These are phyloP conservation scores for Tylochromis polylepis DNA, from an alignment of 2,113 vertebrate genomes.

Conservation along the genomic window DNA sequence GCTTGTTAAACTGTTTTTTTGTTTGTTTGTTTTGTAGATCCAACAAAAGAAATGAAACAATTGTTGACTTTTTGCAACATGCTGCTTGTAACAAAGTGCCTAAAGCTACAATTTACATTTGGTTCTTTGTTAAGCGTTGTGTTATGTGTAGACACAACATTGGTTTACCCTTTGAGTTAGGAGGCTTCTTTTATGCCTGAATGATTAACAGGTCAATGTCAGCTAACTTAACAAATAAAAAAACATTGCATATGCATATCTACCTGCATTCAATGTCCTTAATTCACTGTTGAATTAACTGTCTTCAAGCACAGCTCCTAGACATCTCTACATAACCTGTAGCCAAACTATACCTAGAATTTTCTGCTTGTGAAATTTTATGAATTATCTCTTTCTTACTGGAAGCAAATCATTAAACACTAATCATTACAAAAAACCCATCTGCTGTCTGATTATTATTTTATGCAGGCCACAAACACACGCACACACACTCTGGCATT, in stretches of 20 bases:
- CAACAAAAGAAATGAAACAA: rapidly evolving
- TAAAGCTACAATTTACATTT: neutral
- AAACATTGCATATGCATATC: too few species aligned
- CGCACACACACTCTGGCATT: neutral
- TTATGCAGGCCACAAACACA: slow-evolving; percentile 11
- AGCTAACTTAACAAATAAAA: neutral
- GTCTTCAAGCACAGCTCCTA: neutral
- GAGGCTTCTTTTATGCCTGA: neutral
- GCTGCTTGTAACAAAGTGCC: neutral
- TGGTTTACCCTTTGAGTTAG: neutral
- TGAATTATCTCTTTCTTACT: neutral
- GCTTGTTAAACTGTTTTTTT: neutral
- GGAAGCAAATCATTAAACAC: slow-evolving; percentile 36
- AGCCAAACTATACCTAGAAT: neutral
- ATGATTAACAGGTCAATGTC: neutral
- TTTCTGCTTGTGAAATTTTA: slow-evolving; percentile 22
- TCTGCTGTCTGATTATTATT: slow-evolving; percentile 44
- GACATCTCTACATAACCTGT: neutral
- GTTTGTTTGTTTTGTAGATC: neutral
- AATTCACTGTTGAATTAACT: neutral
- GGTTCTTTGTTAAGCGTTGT: neutral
- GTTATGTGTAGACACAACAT: neutral
- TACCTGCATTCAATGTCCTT: neutral
- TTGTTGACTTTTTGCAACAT: neutral
- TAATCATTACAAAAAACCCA: slow-evolving; percentile 57